Conservation (phyloP, 2,113 vertebrate species). For the Lanius ludovicianus region DNA sequence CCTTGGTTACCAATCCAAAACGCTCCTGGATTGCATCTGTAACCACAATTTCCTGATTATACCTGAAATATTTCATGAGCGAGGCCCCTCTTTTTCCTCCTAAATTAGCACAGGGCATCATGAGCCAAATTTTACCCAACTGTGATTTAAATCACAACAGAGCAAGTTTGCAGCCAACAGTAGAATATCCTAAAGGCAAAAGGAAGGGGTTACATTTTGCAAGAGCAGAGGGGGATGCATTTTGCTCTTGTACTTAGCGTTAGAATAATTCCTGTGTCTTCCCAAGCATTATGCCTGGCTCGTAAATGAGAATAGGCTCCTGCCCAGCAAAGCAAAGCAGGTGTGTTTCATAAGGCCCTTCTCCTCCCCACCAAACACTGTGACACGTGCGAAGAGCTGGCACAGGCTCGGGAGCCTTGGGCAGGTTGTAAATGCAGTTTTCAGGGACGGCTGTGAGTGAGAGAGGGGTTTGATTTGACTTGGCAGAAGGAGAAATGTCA, state of each 20-base stretch:
- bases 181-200: neutral
- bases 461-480: neutral
- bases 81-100: neutral
- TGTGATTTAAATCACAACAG: neutral
- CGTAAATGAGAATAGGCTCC: neutral
- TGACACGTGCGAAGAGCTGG: neutral
- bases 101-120: neutral
- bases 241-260: neutral
- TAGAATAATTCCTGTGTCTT: neutral
- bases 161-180: neutral
- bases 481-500: slow-evolving; percentile 61
- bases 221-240: neutral
- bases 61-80: slow-evolving; percentile 44
- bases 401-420: neutral
- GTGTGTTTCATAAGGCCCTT: neutral
- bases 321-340: neutral
- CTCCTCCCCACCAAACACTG: neutral
- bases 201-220: neutral
- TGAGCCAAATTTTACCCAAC: slow-evolving; percentile 12
- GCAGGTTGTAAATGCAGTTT: neutral
- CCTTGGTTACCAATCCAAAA: slow-evolving; percentile 77
- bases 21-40: slow-evolving; percentile 47
- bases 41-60: slow-evolving; percentile 53
- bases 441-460: neutral
- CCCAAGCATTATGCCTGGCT: neutral